Percentiles rank a stretch among this genome's conserved stretches.
Conservation (phyloP, 2,888 invertebrate genomes). For the Lepidochrysops patricia region DNA sequence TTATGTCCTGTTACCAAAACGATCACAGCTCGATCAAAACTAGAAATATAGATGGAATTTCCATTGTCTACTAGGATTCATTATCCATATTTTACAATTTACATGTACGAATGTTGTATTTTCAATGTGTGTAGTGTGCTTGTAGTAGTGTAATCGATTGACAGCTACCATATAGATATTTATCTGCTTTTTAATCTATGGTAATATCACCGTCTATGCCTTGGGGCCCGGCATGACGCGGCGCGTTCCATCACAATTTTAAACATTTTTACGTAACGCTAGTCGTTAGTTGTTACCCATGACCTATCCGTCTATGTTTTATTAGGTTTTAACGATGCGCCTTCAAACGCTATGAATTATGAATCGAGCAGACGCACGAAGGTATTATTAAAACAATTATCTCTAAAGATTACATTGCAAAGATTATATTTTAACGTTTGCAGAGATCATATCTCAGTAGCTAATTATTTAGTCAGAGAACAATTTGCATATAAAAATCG, state of each 20-base stretch:
- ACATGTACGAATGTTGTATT: too few species aligned
- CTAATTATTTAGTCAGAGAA: not conserved
- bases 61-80: too few species aligned
- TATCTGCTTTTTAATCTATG: too few species aligned
- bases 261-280: constrained; percentile 1
- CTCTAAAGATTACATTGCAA: not conserved
- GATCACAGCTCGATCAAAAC: too few species aligned
- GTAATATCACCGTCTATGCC: not conserved
- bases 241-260: not conserved
- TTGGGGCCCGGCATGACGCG: not conserved
- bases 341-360: not conserved
- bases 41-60: too few species aligned
- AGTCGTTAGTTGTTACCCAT: constrained; percentile 7
- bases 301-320: constrained; percentile 5
- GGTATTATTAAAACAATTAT: not conserved
- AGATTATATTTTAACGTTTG: not conserved
- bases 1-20: too few species aligned
- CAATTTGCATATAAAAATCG: too few species aligned
- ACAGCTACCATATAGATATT: too few species aligned
- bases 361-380: not conserved
- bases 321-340: not conserved
- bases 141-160: too few species aligned
- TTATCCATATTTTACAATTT: too few species aligned
- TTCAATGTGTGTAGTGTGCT: too few species aligned
- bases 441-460: not conserved